Evolutionary conservation across 2,113 vertebrate species (phyloP).

Genomic region (Galbula dea): DNA sequence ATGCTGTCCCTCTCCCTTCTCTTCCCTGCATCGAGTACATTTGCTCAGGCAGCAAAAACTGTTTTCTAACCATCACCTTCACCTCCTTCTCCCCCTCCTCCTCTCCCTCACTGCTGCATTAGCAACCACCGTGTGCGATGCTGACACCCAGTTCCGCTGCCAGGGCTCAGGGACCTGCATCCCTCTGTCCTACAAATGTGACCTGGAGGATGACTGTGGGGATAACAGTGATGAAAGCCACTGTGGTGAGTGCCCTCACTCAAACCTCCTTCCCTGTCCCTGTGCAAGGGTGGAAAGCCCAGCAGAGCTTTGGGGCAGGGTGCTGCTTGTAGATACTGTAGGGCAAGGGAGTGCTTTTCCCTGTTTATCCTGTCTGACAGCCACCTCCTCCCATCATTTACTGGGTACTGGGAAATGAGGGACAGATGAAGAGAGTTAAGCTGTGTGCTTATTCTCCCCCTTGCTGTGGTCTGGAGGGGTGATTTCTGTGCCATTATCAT

Average conservation of each 20-base stretch:
- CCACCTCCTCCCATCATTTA: background rate
- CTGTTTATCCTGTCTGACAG: background rate
- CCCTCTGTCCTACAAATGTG: conserved; percentile 94
- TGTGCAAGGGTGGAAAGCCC: background rate
- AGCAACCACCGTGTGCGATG: conserved; percentile 90
- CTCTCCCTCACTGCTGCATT: background rate
- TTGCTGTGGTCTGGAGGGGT: accelerated
- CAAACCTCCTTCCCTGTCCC: background rate
- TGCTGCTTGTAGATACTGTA: accelerated
- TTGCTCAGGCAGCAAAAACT: background rate
- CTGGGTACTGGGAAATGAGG: background rate
- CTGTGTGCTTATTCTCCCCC: accelerated
- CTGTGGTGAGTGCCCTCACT: conserved; percentile 78
- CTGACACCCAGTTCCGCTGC: conserved; percentile 91
- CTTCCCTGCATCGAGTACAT: background rate
- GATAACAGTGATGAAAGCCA: conserved; percentile 95
- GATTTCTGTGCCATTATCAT: accelerated
- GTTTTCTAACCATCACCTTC: background rate
- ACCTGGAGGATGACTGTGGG: conserved; percentile 95
- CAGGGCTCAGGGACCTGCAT: conserved; percentile 91
- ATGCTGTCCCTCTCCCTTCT: background rate
- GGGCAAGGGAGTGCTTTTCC: background rate
- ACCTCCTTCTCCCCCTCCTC: background rate
- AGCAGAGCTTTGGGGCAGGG: background rate
- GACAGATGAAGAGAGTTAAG: background rate